A percentile compares a stretch with the other conserved stretches of the same genome.
Conservation (phyloP, 2,888 invertebrate species). For the Drosophila mayaguana region DNA sequence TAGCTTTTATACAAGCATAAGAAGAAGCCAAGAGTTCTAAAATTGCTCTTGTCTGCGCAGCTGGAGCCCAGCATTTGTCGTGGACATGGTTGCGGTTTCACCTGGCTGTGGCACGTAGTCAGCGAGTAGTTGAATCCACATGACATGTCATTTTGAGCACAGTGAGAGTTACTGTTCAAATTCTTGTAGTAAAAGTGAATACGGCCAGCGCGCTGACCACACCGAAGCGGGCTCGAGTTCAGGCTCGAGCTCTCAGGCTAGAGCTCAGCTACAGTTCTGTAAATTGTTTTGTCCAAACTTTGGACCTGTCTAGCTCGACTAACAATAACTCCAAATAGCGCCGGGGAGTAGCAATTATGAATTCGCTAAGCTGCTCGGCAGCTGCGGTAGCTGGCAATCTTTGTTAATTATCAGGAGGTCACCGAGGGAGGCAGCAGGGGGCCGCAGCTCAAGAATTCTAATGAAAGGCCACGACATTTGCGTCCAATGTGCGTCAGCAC, state of each 20-base stretch:
- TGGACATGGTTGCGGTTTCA: conserved; percentile 63
- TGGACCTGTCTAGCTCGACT: conserved; percentile 49
- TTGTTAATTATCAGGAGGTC: conserved; percentile 48
- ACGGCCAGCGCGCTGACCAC: conserved; percentile 17
- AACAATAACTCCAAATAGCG: conserved; percentile 24
- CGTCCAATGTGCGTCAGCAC: conserved; percentile 67
- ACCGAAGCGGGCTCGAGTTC: conserved; percentile 55
- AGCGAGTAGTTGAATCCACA: conserved; percentile 42
- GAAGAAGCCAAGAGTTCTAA: conserved; percentile 27
- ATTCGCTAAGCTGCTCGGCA: conserved; percentile 54
- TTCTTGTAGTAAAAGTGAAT: conserved; percentile 73
- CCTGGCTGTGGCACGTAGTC: conserved; percentile 59
- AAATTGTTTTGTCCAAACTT: conserved; percentile 62
- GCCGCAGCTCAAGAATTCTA: conserved; percentile 15
- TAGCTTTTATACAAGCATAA: neutral
- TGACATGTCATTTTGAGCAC: conserved; percentile 60
- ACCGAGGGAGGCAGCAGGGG: neutral
- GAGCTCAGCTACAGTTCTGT: conserved; percentile 34
- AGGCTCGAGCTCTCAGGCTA: conserved; percentile 1
- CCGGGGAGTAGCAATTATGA: conserved; percentile 62
- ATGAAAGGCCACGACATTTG: conserved; percentile 40
- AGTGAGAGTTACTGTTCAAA: conserved; percentile 70
- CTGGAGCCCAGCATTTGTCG: conserved; percentile 11
- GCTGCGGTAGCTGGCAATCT: conserved; percentile 52
- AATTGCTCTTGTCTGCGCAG: conserved; percentile 55